These are phyloP conservation scores for Manacus vitellinus DNA, from an alignment of 2,113 vertebrate species.

Conservation along the genomic window DNA sequence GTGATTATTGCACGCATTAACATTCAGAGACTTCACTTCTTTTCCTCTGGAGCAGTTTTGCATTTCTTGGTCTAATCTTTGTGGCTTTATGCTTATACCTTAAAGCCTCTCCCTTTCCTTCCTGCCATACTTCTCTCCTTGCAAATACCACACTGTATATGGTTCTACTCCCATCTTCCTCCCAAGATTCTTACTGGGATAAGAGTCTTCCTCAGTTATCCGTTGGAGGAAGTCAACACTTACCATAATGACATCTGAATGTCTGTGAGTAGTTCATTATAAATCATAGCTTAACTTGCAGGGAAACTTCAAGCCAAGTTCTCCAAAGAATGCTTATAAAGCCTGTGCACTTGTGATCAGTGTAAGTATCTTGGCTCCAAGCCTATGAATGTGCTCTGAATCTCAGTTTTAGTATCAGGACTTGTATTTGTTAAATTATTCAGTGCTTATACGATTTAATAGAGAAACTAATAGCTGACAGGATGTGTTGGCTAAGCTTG, in stretches of 20 bases:
- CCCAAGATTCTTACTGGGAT: background rate
- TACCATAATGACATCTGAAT: background rate
- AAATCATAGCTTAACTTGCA: conserved; percentile 5
- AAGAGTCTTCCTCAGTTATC: background rate
- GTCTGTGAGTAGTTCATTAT: background rate
- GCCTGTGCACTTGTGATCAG: background rate
- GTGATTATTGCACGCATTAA: background rate
- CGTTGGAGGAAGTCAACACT: background rate
- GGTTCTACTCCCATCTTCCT: background rate
- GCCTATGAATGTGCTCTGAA: background rate
- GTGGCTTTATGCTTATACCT: background rate
- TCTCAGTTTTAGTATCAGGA: background rate
- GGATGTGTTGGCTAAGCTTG: background rate
- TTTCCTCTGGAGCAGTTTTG: background rate
- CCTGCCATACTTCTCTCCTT: background rate
- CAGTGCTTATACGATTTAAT: background rate
- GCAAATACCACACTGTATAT: background rate
- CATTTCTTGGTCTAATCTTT: background rate
- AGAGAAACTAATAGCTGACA: background rate
- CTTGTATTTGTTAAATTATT: background rate
- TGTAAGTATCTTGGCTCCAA: background rate
- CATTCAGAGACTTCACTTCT: background rate
- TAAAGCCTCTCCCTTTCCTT: conserved; percentile 41
- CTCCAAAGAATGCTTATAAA: background rate
- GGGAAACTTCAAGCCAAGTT: background rate